Percentiles rank a stretch among this genome's conserved stretches.
phyloP scores from a whole-genome alignment of 2,888 invertebrate species.

The Caenorhabditis angaria region DNA sequence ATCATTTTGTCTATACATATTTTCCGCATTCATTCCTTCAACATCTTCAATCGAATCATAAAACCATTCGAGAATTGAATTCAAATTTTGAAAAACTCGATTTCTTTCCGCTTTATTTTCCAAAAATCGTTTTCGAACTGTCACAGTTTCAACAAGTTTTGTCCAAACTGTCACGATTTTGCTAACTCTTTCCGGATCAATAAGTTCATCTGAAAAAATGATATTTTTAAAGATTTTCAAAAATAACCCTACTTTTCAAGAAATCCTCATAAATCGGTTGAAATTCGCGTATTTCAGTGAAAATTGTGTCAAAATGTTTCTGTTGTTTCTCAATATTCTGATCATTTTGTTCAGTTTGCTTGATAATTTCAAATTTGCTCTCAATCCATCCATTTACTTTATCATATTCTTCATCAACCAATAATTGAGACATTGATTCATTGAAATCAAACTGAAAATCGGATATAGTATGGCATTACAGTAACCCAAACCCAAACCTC shows the following conservation, averaged over 20 bases:
- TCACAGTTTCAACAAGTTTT: constrained; percentile 21
- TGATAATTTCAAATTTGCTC: constrained; percentile 8
- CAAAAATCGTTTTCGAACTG: constrained; percentile 16
- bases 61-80: constrained; percentile 19
- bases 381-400: constrained; percentile 31
- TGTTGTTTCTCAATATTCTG: constrained; percentile 16
- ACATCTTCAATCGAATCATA: constrained; percentile 23
- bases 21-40: constrained; percentile 16
- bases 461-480: neutral
- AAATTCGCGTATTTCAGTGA: constrained; percentile 18
- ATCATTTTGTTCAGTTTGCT: neutral
- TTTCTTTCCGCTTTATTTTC: constrained; percentile 20
- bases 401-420: constrained; percentile 26
- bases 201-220: constrained; percentile 11
- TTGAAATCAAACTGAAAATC: constrained; percentile 19
- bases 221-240: neutral
- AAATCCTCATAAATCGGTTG: constrained; percentile 27
- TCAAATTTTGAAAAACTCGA: constrained; percentile 17
- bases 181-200: constrained; percentile 20
- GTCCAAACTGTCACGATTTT: constrained; percentile 20
- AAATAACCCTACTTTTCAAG: constrained; percentile 8
- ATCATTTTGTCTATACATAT: constrained; percentile 17
- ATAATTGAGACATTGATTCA: constrained; percentile 35
- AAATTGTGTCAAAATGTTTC: constrained; percentile 22
- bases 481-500: neutral